Conservation (phyloP, 2,797 vertebrate species). For the Tragelaphus eurycerus region DNA sequence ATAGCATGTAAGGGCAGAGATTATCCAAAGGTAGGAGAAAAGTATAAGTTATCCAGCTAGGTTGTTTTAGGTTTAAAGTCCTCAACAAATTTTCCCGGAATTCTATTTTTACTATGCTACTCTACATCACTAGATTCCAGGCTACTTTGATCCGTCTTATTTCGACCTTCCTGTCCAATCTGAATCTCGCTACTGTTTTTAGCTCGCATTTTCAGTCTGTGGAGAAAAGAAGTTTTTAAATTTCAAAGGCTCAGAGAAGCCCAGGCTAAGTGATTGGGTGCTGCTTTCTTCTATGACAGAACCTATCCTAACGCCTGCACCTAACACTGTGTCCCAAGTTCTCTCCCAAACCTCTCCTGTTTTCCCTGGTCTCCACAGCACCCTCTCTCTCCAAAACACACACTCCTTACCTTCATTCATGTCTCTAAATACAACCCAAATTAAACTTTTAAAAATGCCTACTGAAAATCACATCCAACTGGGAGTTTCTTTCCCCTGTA, state of each 20-base stretch:
- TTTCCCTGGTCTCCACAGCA: neutral
- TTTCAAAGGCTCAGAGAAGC: neutral
- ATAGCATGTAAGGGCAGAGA: neutral
- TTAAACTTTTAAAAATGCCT: neutral
- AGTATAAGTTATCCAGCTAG: neutral
- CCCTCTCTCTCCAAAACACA: neutral
- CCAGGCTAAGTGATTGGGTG: neutral
- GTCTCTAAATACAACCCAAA: conserved; percentile 38
- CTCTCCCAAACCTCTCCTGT: neutral
- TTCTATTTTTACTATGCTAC: neutral
- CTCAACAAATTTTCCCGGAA: neutral
- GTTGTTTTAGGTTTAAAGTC: neutral
- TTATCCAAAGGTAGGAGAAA: neutral
- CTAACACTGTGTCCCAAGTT: neutral
- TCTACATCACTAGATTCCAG: neutral
- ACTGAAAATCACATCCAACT: neutral
- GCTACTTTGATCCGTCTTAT: neutral
- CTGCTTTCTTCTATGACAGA: neutral
- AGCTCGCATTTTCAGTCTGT: neutral
- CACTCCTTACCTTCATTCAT: neutral
- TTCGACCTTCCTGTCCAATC: neutral
- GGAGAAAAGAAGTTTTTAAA: neutral
- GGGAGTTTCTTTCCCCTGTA: neutral
- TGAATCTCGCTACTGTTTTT: neutral
- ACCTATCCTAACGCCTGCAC: neutral